Base-by-base conservation (phyloP, 2,797 vertebrate genomes). In the Phataginus tetradactyla region DNA sequence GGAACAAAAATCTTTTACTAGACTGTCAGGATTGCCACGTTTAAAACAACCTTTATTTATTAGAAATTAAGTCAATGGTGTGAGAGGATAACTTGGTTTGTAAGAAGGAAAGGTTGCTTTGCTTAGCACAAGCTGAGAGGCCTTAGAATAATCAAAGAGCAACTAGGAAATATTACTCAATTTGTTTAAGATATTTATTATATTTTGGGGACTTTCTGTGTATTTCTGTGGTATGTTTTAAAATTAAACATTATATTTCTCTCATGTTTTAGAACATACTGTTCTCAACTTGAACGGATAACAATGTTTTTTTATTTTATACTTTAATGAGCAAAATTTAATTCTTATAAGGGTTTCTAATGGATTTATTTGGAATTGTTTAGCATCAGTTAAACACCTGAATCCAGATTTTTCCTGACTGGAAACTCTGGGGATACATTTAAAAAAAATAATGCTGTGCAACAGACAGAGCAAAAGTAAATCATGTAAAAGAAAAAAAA, bases 81-180 rank as follows among this genome's bases (percentile, higher is more conserved):
- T 81, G 15, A 92, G 69, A 91, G 5, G 32, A 49, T 57, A n/a
- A 75, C 13, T 93, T 85, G 7, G 18, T 87, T 74, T 78, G 3
- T 68, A 74, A 90, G 51, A 96, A 93, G 45, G 32, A 96, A 94
- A 91, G 15, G 53, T 71, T 74, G 4, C 42, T 95, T 95, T 81
- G 29, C 45, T 90, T 95, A 80, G 17, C 91, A 5, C n/a, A 86
- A 92, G 37, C 13, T 34, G 85, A 88, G 51, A 90, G 7, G 23
- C 29, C 59, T 83, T 92, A 80, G 75, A 84, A 34, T 68, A 77
- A 91, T 71, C 21, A 85, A 63, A 37, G 80, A 90, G 1, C 18
- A 96, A 69, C 77, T 86, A 85, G 4, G 23, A 93, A 66, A 74
- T 90, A 86, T 66, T 93, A 90, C n/a, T 90, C 21, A 91, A 78